Conservation (phyloP, 2,113 vertebrate genomes). For the Podarcis raffonei region DNA sequence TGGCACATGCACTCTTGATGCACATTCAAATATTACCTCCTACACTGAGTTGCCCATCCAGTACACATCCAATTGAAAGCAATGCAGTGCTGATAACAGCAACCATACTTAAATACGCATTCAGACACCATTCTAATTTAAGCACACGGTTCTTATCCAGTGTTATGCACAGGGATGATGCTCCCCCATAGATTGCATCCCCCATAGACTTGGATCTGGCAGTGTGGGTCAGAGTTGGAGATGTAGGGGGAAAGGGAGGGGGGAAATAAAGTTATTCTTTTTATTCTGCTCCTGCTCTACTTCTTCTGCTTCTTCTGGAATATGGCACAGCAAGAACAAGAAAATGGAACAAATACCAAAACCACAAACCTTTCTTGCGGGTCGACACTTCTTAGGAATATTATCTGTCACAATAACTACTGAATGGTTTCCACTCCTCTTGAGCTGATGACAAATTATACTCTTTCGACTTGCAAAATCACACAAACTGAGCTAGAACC, state of each 20-base stretch:
- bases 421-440: constrained; percentile 27
- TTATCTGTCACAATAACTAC: constrained; percentile 17
- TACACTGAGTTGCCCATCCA: neutral
- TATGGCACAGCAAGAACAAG: neutral
- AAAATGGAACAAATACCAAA: neutral
- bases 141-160: neutral
- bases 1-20: neutral
- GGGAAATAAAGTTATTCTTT: neutral
- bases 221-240: no score
- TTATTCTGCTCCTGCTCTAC: neutral
- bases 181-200: no score
- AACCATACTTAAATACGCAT: neutral
- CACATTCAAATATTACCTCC: neutral
- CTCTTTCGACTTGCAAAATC: constrained; percentile 38
- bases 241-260: neutral
- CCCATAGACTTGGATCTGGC: neutral
- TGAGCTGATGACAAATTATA: constrained; percentile 35
- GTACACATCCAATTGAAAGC: neutral
- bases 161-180: neutral
- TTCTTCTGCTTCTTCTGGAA: neutral
- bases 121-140: neutral
- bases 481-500: neutral
- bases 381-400: neutral
- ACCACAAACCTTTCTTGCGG: neutral
- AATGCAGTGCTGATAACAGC: neutral